Evolutionary conservation across 2,888 invertebrate species (phyloP), one percentile per base, ranked within the genome.

Genomic region (Eudasyphora cyanicolor): DNA sequence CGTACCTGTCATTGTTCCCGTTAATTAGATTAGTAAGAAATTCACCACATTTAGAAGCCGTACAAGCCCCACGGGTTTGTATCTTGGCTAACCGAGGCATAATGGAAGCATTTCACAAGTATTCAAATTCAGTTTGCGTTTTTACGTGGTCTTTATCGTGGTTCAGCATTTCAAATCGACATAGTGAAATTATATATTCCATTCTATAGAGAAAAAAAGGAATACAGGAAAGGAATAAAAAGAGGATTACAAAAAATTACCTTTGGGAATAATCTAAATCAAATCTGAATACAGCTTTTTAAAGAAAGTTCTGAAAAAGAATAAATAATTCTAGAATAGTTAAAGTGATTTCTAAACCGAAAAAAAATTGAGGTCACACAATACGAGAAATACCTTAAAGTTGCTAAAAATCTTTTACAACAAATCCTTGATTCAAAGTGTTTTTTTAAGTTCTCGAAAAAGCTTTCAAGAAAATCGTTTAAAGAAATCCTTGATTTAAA

Each of bases 1-100:
- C 60, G 38, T 17, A 54, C 67, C 42, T 82, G 84, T 80, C 81
- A 77, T 76, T 74, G 73, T 51, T 73, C 32, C 29, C 60, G 42
- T 74, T 87, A 87, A 87, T 87, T 87, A 42, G 85, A 86, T 87
- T 87, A 82, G 71, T 45, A 51, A 29, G 69, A 85, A 82, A 85
- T 85, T 85, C 82, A 82, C 86, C 85, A 78, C 70, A 64, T 49
- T 51, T 42, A 10, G 87, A 87, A 87, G 85, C 87, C 87, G 38
- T 79, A 86, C 12, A 86, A 87, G 64, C 74, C 42, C 17, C 8
- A 78, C 19, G 74, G 86, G 86, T 86, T 82, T 70, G 85, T 81
- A 78, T 82, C 86, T 71, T 62, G 49, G 32, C 87, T 87, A 82
- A 42, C 42, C 74, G 67, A 83, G 85, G 64, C 76, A 79, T 82